A percentile compares a stretch with the other conserved stretches of the same genome.
phyloP scores from a whole-genome alignment of 2,888 invertebrate genomes.

The Stramonita haemastoma region DNA sequence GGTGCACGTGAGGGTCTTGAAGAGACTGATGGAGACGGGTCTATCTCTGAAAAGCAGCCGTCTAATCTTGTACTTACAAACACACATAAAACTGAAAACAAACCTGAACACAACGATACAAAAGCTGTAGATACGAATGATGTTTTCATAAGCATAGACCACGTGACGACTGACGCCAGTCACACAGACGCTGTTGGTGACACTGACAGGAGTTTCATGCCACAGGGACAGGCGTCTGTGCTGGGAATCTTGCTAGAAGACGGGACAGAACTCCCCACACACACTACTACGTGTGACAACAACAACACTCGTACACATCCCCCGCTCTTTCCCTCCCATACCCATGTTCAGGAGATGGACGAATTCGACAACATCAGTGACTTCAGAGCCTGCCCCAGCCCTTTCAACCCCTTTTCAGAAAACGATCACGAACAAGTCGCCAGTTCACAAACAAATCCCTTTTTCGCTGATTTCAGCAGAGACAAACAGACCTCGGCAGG shows the following conservation, averaged over 20 bases:
- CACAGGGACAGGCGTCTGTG: slow-evolving; percentile 22
- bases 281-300: not conserved
- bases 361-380: not conserved
- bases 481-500: not conserved
- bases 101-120: not conserved
- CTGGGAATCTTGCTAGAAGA: slow-evolving; percentile 26
- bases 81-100: not conserved
- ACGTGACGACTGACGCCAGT: slow-evolving; percentile 20
- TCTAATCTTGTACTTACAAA: not conserved
- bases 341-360: not conserved
- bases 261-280: not conserved
- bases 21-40: not conserved
- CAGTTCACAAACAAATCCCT: not conserved
- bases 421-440: not conserved
- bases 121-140: not conserved
- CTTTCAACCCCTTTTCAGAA: not conserved
- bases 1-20: not conserved
- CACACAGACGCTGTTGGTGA: slow-evolving; percentile 9
- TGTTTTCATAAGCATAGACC: slow-evolving; percentile 25
- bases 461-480: not conserved
- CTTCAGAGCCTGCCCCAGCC: not conserved
- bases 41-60: not conserved
- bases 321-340: not conserved
- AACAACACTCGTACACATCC: not conserved
- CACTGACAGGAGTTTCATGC: not conserved